Conservation (phyloP, 2,888 invertebrate genomes). For the Trissoscelio sp. region DNA sequence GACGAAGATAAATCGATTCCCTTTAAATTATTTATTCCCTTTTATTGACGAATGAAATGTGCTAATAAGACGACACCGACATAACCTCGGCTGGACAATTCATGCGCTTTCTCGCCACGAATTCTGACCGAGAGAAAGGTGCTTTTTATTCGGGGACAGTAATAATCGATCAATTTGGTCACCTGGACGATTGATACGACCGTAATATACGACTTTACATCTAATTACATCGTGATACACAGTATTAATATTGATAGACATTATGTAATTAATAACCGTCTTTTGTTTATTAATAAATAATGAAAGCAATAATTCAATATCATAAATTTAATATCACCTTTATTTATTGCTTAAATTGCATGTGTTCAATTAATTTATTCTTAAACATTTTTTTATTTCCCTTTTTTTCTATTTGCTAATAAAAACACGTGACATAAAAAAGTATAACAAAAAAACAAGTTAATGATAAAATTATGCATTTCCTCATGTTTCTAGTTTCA, state of each 20-base stretch:
- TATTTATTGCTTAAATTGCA: no score
- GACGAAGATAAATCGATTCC: conserved; percentile 43
- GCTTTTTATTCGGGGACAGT: conserved; percentile 39
- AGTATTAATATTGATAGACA: conserved; percentile 20
- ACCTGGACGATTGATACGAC: conserved; percentile 30
- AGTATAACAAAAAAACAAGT: no score
- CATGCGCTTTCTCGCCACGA: conserved; percentile 25
- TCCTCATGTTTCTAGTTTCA: no score
- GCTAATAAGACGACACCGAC: conserved; percentile 38
- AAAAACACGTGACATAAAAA: no score
- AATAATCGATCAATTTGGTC: conserved; percentile 50
- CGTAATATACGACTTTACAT: conserved; percentile 40
- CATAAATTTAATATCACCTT: no score
- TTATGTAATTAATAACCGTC: no score
- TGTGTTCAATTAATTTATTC: no score
- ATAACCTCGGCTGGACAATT: conserved; percentile 43
- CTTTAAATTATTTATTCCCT: conserved; percentile 44
- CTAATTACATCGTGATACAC: conserved; percentile 24
- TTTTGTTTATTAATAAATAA: no score
- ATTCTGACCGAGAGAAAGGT: conserved; percentile 47
- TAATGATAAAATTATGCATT: no score
- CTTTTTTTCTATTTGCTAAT: no score
- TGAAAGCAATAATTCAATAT: no score
- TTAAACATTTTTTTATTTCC: no score
- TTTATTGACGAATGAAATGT: conserved; percentile 47